phyloP scores from a whole-genome alignment of 2,797 vertebrate species.

The Micropoecilia bifurca region DNA sequence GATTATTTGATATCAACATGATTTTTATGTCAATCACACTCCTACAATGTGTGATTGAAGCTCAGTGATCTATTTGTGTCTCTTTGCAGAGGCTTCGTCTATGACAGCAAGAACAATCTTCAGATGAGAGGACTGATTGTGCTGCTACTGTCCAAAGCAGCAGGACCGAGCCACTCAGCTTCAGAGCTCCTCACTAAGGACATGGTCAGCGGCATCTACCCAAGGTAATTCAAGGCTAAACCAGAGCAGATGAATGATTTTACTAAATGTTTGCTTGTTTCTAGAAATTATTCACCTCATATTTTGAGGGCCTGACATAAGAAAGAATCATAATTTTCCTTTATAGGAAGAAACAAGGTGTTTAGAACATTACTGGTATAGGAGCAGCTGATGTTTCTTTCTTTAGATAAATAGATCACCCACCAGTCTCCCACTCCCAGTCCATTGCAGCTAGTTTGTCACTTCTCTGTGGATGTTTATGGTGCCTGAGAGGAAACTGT shows the following conservation, averaged over 20 bases:
- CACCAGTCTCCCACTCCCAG: not conserved
- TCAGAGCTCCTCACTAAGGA: constrained; percentile 82
- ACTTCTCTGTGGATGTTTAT: constrained; percentile 19
- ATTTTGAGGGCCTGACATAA: not conserved
- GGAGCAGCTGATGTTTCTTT: not conserved
- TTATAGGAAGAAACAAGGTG: not conserved
- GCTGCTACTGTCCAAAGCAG: constrained; percentile 94
- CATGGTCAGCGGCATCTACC: constrained; percentile 95
- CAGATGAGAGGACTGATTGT: constrained; percentile 94
- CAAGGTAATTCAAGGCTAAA: constrained; percentile 83
- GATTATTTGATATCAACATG: no score
- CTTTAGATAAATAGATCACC: not conserved
- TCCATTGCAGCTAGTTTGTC: constrained; percentile 4
- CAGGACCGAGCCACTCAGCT: constrained; percentile 84
- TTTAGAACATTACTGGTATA: not conserved
- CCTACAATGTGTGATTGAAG: not conserved
- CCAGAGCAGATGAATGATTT: not conserved
- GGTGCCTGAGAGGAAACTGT: constrained; percentile 14
- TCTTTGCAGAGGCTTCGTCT: constrained; percentile 88
- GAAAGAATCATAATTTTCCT: not conserved
- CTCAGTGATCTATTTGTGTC: constrained; percentile 4
- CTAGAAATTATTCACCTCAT: not conserved
- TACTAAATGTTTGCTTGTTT: not conserved
- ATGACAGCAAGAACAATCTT: constrained; percentile 90
- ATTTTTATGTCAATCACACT: no score